Evolutionary conservation across 1,140 invertebrate species (phyloP), one percentile per base, ranked within the genome.

Genomic region (Drosophila varians): DNA sequence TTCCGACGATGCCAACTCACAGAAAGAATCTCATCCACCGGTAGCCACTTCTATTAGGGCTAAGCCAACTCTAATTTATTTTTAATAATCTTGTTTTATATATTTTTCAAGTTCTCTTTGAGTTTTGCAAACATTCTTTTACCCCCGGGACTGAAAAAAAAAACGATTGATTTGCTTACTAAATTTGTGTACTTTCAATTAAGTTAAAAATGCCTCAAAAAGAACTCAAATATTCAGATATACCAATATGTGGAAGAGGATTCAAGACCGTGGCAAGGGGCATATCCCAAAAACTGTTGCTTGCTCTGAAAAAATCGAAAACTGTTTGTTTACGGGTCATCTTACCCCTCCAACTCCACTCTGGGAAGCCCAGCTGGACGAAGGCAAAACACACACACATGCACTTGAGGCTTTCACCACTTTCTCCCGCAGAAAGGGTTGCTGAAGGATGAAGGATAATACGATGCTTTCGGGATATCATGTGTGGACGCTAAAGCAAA

Each of bases 281-380:
- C n/a, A 40, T 43, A 14, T 16, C 8, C 43, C 14, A 28, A 66
- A 60, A 73, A 47, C 68, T 58, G 54, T 65, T 52, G 71, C 45
- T 54, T 61, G 34, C 56, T 21, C 45, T 18, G 47, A 65, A 77
- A 84, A 73, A 74, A 53, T 31, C 3, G 1, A 52, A 65, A 57
- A 62, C 73, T 86, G 80, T 87, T 87, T 86, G 75, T 82, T 86
- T 86, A 87, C 68, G 82, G 80, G 80, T 86, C 80, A 87, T 62
- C 72, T 82, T 87, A 74, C 73, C 73, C 43, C 42, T 43, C 9
- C 8, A 46, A 6, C 65, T 60, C 14, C 31, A 28, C 12, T 31
- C 23, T 19, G 1, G 0, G n/a, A 61, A 45, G 18, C 75, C 75
- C 75, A 75, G 78, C 60, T 84, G 80, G 48, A 69, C 56, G 55